phyloP scores from a whole-genome alignment of 2,797 vertebrate species.

The Macropus fuliginosus region DNA sequence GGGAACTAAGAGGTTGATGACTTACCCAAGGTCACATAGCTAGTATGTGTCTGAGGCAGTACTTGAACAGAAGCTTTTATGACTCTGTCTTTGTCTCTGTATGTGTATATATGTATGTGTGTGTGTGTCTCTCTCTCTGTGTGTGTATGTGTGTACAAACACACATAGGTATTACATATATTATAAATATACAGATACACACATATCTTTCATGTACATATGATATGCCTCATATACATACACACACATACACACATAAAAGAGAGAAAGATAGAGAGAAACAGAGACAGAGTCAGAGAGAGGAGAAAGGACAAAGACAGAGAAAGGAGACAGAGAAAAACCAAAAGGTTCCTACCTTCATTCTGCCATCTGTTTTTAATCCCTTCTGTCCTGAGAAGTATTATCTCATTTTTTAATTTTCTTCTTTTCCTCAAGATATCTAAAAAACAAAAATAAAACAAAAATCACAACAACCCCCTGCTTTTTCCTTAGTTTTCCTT shows the following conservation, averaged over 20 bases:
- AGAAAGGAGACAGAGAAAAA: not conserved
- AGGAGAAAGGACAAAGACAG: not conserved
- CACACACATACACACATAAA: not conserved
- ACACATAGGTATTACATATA: not conserved
- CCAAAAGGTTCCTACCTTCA: not conserved
- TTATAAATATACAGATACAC: not conserved
- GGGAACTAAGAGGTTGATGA: not conserved
- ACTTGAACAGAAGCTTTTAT: not conserved
- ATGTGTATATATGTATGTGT: not conserved
- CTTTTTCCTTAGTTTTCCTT: not conserved
- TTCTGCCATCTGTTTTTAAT: not conserved
- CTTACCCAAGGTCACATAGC: not conserved
- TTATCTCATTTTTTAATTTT: not conserved
- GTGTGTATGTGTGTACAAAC: not conserved
- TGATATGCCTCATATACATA: not conserved
- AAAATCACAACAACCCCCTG: not conserved
- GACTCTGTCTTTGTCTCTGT: not conserved
- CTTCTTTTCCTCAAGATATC: not conserved
- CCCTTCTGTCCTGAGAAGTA: not conserved
- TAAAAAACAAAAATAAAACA: not conserved
- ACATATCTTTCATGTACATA: not conserved
- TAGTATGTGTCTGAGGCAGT: not conserved
- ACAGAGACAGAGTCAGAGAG: not conserved
- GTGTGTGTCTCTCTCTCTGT: rapidly evolving
- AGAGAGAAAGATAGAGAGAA: not conserved